Base-by-base conservation (phyloP, 23 tunicate species). In the Aplidium turbinatum region DNA sequence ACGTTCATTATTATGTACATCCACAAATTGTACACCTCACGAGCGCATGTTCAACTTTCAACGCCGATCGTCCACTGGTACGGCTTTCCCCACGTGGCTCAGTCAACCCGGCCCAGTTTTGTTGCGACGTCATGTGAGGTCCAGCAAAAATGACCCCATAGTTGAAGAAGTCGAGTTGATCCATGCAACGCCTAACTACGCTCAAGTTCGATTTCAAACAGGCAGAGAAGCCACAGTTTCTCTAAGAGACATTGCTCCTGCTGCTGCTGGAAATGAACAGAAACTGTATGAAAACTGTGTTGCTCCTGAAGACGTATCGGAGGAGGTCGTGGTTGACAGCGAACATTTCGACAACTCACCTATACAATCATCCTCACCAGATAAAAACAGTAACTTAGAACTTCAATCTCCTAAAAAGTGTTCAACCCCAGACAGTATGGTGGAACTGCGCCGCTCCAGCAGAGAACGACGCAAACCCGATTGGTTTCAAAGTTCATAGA, bases 101-200 rank as follows among this genome's bases (percentile, higher is more conserved):
- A n/a, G n/a, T n/a, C 31, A 31, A 19, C 73, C 82, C 31, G 82
- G 57, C 6, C 72, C 57, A 3, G n/a, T 47, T 13, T 27, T 21
- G 16, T 9, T 70, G 3, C 47, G 47, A 47, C 18, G 46, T 3
- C 76, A 70, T 48, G 58, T 48, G 31, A 21, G 36, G 3, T n/a
- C n/a, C n/a, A 70, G 35, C 29, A 63, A 42, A 24, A 3, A 66
- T 32, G 76, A 38, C 38, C 47, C 24, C 4, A 7, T 32, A 26
- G 79, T 73, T 4, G 68, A 73, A 4, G 70, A 57, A 73, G 70
- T 50, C 2, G 68, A 73, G 11, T 56, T 73, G 48, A 33, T 73
- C 47, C 6, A 73, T 16, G 70, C 47, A 7, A 57, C 20, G 32
- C 48, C 47, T 3, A 3, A 47, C 3, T 55, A 57, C 33, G 79